Percentiles rank a stretch among this genome's conserved stretches.
These are phyloP conservation scores for Apodemus speciosus DNA, from an alignment of 2,113 vertebrate genomes.

Conservation along the genomic window DNA sequence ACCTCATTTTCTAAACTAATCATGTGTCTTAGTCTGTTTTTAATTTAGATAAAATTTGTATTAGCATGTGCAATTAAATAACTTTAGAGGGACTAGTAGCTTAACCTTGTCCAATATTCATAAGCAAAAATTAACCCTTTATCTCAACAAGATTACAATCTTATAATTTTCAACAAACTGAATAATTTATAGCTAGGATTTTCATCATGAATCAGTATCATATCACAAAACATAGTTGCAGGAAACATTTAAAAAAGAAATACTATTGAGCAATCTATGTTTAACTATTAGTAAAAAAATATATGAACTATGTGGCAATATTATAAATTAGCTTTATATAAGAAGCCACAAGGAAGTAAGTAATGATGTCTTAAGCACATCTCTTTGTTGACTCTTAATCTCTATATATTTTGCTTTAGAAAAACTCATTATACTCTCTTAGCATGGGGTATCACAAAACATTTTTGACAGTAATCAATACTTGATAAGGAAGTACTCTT, in stretches of 20 bases:
- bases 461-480: slow-evolving; percentile 50
- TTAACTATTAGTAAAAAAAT: slow-evolving; percentile 6
- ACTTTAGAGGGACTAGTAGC: not conserved
- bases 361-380: slow-evolving; percentile 16
- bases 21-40: not conserved
- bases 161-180: slow-evolving; percentile 18
- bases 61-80: slow-evolving; percentile 38
- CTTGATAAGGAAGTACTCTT: not conserved
- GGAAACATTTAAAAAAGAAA: slow-evolving; percentile 38
- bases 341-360: not conserved
- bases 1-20: not conserved
- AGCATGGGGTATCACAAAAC: not conserved
- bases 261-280: not conserved
- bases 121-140: not conserved
- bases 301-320: slow-evolving; percentile 1
- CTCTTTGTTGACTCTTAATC: slow-evolving; percentile 7
- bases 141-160: not conserved
- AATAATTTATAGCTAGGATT: slow-evolving; percentile 20
- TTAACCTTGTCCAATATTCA: slow-evolving; percentile 3
- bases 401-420: slow-evolving; percentile 8
- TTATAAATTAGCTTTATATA: not conserved
- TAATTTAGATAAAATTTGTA: slow-evolving; percentile 37
- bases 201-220: not conserved
- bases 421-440: not conserved
- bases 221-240: slow-evolving; percentile 48